A percentile compares a stretch with the other conserved stretches of the same genome.
Evolutionary conservation across 2,113 vertebrate species (phyloP).

Genomic region (Sylvia atricapilla): DNA sequence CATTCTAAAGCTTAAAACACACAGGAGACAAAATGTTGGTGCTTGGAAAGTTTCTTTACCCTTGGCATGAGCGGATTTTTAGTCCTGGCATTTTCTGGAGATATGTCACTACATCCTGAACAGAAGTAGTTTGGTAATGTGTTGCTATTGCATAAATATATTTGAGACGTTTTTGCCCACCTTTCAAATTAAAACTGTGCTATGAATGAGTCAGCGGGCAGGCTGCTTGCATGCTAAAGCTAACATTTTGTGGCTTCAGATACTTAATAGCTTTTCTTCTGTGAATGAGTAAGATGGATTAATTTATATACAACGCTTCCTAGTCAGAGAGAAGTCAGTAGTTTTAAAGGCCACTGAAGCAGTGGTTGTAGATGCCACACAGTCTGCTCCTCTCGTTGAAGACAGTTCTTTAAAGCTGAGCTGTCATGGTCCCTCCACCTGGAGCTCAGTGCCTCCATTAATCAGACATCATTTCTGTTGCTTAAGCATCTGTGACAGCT

Average conservation of each 20-base stretch:
- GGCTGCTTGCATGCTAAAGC: background rate
- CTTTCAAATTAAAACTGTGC: background rate
- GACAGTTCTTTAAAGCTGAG: background rate
- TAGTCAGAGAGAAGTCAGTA: background rate
- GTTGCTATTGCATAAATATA: background rate
- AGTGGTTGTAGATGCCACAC: background rate
- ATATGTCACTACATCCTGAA: background rate
- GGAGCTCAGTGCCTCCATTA: accelerated
- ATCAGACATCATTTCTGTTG: background rate
- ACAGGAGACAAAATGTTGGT: background rate
- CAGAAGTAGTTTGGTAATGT: background rate
- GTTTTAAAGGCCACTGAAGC: background rate
- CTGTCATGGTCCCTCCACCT: background rate
- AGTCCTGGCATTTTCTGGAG: background rate
- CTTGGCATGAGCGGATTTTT: background rate
- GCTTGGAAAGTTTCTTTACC: background rate
- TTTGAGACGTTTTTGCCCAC: background rate
- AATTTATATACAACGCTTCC: background rate
- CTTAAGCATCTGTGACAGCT: background rate
- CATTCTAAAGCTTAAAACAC: background rate
- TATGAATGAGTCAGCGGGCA: background rate
- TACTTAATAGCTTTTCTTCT: background rate
- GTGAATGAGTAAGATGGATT: background rate
- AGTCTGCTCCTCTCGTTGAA: background rate
- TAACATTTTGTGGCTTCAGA: background rate